phyloP scores from a whole-genome alignment of 2,113 vertebrate species.

The Thamnophis sirtalis region DNA sequence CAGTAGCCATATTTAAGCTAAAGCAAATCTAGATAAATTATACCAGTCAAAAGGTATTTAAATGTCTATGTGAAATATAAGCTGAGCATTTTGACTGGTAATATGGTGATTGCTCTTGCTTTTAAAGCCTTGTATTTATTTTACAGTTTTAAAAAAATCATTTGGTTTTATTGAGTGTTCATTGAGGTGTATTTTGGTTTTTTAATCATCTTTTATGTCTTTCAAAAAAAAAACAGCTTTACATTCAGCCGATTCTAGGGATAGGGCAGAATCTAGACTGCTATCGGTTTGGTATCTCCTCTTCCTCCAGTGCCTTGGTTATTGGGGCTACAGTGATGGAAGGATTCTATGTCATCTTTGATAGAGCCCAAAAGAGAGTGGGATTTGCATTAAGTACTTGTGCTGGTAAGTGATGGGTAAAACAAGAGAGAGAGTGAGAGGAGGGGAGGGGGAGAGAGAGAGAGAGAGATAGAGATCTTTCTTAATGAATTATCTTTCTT shows the following conservation, averaged over 20 bases:
- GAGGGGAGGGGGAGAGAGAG: too few species aligned
- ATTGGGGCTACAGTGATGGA: conserved; percentile 97
- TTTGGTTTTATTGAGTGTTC: not conserved
- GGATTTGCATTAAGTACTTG: conserved; percentile 91
- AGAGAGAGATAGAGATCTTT: not conserved
- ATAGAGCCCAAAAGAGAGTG: conserved; percentile 80
- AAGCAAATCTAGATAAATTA: not conserved
- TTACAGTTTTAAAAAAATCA: not conserved
- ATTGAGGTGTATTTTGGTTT: not conserved
- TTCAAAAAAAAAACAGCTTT: conserved; percentile 73
- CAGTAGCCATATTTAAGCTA: not conserved
- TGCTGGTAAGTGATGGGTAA: conserved; percentile 74
- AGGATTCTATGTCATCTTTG: conserved; percentile 94
- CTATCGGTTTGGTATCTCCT: conserved; percentile 88
- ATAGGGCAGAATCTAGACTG: conserved; percentile 79
- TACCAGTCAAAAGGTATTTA: not conserved
- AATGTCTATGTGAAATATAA: not conserved
- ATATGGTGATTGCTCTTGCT: not conserved
- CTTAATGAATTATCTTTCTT: not conserved
- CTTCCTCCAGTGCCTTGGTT: conserved; percentile 83
- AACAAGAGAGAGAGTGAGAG: not conserved
- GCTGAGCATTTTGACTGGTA: not conserved
- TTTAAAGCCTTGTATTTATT: conserved; percentile 7
- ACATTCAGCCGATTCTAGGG: conserved; percentile 85
- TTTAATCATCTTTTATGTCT: not conserved